phyloP scores from a whole-genome alignment of 2,888 invertebrate species.

The Pycnomerus fuliginosus region DNA sequence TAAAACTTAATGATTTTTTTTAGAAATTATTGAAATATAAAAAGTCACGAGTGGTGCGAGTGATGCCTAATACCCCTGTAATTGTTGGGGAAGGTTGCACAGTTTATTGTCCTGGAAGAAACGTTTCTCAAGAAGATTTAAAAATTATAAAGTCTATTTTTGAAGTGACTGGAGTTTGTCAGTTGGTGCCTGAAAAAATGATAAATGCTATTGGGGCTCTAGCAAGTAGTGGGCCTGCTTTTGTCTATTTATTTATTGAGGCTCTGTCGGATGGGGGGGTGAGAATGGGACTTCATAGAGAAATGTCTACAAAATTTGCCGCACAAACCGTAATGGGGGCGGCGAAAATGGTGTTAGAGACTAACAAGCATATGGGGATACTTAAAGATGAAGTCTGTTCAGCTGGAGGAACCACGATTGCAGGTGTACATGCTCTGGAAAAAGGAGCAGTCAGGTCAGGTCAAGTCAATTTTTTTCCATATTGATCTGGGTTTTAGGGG shows the following conservation, averaged over 20 bases:
- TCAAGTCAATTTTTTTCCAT: background rate
- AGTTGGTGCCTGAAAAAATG: conserved; percentile 73
- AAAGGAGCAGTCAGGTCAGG: conserved; percentile 69
- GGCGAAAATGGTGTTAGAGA: conserved; percentile 75
- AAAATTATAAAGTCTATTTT: conserved; percentile 60
- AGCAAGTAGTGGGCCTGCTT: conserved; percentile 89
- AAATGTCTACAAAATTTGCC: conserved; percentile 74
- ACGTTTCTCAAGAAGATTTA: conserved; percentile 58
- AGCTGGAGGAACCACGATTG: conserved; percentile 87
- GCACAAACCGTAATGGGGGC: conserved; percentile 81
- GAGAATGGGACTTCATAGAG: conserved; percentile 82
- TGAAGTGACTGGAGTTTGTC: conserved; percentile 64
- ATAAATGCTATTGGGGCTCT: conserved; percentile 79
- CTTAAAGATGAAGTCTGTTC: conserved; percentile 86
- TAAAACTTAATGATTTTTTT: conserved; percentile 8
- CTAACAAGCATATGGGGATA: conserved; percentile 74
- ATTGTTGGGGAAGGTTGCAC: conserved; percentile 71
- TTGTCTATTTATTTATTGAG: conserved; percentile 86
- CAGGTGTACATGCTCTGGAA: conserved; percentile 81
- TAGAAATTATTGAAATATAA: conserved; percentile 29
- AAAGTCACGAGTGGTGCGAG: conserved; percentile 61
- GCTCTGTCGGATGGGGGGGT: conserved; percentile 93
- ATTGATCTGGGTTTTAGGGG: conserved; percentile 54
- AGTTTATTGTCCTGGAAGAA: conserved; percentile 60
- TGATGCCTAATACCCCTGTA: conserved; percentile 90